A percentile compares a stretch with the other conserved stretches of the same genome.
These are phyloP conservation scores for Platynereis dumerilii DNA, from an alignment of 2,888 invertebrate genomes.

Conservation along the genomic window DNA sequence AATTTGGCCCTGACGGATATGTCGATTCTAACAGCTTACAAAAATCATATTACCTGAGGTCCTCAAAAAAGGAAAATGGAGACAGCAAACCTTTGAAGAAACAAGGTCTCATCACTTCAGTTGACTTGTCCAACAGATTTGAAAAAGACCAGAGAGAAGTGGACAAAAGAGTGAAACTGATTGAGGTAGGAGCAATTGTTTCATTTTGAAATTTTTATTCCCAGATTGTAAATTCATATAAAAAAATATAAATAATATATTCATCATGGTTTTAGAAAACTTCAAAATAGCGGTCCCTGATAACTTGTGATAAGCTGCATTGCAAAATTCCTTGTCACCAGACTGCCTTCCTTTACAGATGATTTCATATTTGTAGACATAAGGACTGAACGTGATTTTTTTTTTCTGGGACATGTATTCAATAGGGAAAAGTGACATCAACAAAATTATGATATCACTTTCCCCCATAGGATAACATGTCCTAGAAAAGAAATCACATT, in stretches of 20 bases:
- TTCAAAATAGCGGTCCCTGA: too few species aligned
- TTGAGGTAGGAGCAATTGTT: slow-evolving; percentile 56
- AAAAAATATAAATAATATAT: background rate
- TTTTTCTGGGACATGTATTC: too few species aligned
- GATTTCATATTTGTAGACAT: too few species aligned
- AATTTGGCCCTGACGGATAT: slow-evolving; percentile 57
- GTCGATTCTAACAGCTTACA: slow-evolving; percentile 52
- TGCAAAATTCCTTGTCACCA: too few species aligned
- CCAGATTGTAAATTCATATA: background rate
- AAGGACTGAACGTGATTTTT: too few species aligned
- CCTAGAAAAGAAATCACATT: too few species aligned
- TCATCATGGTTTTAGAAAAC: background rate
- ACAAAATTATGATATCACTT: too few species aligned
- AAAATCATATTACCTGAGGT: slow-evolving; percentile 33
- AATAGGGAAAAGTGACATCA: too few species aligned
- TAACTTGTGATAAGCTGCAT: too few species aligned
- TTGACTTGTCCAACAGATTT: slow-evolving; percentile 44
- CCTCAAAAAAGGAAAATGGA: background rate
- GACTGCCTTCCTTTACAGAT: too few species aligned
- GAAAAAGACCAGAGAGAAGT: slow-evolving; percentile 53
- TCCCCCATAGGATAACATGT: too few species aligned
- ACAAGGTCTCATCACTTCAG: slow-evolving; percentile 36
- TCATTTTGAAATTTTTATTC: background rate
- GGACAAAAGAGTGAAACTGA: slow-evolving; percentile 54
- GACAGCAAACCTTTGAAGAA: background rate